A percentile compares a stretch with the other conserved stretches of the same genome.
Evolutionary conservation across 2,888 invertebrate species (phyloP).

Genomic region (Rhogogaster chlorosoma): DNA sequence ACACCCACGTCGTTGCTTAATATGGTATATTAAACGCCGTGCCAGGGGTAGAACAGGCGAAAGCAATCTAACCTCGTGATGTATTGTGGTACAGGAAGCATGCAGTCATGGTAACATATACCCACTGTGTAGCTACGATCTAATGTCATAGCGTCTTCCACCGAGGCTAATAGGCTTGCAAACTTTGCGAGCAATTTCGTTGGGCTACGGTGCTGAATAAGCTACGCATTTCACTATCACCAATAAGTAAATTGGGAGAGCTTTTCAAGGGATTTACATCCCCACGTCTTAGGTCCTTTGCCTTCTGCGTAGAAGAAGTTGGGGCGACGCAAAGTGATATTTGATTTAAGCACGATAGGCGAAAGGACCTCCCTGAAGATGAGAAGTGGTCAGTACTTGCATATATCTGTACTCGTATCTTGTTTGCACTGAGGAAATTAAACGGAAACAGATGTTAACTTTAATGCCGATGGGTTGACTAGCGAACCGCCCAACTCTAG

Average conservation of each 20-base stretch:
- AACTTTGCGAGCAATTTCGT: not conserved
- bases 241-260: not conserved
- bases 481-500: not conserved
- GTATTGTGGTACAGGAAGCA: conserved; percentile 8
- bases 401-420: not conserved
- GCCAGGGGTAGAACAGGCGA: conserved; percentile 20
- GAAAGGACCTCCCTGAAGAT: not conserved
- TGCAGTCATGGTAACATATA: conserved; percentile 23
- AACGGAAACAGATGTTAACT: not conserved
- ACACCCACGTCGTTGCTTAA: conserved; percentile 22
- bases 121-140: not conserved
- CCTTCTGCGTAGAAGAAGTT: not conserved
- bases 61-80: conserved; percentile 33
- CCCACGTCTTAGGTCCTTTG: not conserved
- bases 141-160: conserved; percentile 9
- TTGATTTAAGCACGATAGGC: conserved; percentile 23
- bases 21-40: conserved; percentile 40
- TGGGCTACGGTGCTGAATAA: not conserved
- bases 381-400: not conserved
- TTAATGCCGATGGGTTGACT: not conserved
- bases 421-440: not conserved
- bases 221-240: not conserved
- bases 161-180: not conserved
- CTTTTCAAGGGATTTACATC: not conserved
- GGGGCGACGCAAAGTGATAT: conserved; percentile 4